Base-by-base conservation (phyloP, 2,888 invertebrate genomes). In the Cosmia trapezina region DNA sequence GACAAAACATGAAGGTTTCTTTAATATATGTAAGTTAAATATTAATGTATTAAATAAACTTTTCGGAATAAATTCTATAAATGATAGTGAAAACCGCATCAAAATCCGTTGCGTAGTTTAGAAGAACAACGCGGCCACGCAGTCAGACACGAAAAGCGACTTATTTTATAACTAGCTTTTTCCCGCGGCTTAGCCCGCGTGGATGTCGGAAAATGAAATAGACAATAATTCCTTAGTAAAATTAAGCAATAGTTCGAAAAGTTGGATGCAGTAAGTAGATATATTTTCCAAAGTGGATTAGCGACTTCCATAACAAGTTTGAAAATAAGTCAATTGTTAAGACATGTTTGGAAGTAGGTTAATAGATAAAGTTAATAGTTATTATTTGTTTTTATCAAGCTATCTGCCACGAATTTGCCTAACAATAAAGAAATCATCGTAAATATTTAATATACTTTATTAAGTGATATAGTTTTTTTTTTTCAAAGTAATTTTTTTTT, bases 291-390 rank as follows among this genome's bases (percentile, higher is more conserved):
- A 78, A 78, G 51, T 64, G 41, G 28, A 78, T 78, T 63, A 69
- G 17, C 63, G 9, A 49, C 53, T 77, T 53, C 57, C 51, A 63
- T 60, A 37, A 9, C 7, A 54, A 78, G 62, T 78, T 78, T 60
- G 66, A 51, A 73, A 65, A 68, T 73, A 73, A 64, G 56, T 78
- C 63, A 60, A 64, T 78, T 78, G 59, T 60, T 78, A 63, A 68
- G 54, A 56, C 54, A 65, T 73, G 33, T 68, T 73, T 6, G 19
- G 33, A 78, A 78, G 78, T 73, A 57, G 78, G 68, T 73, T 78
- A 78, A 78, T 65, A 49, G 68, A 60, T 33, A 53, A 64, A 78
- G 73, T 78, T 78, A 78, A 22, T 53, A 22, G 41, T 67, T 78
- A 41, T 61, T 67, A 67, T 78, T 72, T 51, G 67, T 78, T 78